Conservation (phyloP, 2,797 vertebrate genomes). For the Phyllotis vaccarum region DNA sequence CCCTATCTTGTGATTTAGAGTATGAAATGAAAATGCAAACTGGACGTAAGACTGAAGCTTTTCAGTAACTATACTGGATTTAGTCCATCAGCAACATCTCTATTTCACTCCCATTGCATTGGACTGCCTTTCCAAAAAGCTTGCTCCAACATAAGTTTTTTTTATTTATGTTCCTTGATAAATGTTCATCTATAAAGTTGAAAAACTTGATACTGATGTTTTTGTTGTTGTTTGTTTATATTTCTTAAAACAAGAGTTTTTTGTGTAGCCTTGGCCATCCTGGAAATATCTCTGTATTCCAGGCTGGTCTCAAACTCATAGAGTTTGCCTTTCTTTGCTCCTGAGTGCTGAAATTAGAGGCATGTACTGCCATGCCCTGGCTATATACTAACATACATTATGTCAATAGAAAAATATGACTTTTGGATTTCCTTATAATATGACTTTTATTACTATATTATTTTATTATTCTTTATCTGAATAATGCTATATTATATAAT, state of each 20-base stretch:
- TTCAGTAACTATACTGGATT: background rate
- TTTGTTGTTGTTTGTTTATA: background rate
- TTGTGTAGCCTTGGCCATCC: background rate
- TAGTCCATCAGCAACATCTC: background rate
- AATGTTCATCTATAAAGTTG: background rate
- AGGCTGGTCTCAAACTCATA: background rate
- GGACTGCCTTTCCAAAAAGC: background rate
- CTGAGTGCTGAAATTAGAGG: background rate
- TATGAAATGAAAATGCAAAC: background rate
- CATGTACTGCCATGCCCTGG: accelerated
- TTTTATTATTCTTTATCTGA: background rate
- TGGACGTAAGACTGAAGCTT: background rate
- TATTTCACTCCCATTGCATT: background rate
- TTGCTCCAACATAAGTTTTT: background rate
- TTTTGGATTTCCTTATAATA: background rate
- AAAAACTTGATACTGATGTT: background rate
- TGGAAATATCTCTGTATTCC: background rate
- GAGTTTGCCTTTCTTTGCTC: background rate
- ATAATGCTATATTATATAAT: background rate
- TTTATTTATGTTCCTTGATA: background rate
- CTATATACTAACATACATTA: background rate
- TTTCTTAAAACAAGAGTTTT: background rate
- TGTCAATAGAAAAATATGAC: background rate
- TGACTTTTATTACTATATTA: background rate
- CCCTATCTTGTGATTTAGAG: background rate